Percentiles rank a stretch among this genome's conserved stretches.
phyloP scores from a whole-genome alignment of 2,797 vertebrate genomes.

The Chaenodraco wilsoni region DNA sequence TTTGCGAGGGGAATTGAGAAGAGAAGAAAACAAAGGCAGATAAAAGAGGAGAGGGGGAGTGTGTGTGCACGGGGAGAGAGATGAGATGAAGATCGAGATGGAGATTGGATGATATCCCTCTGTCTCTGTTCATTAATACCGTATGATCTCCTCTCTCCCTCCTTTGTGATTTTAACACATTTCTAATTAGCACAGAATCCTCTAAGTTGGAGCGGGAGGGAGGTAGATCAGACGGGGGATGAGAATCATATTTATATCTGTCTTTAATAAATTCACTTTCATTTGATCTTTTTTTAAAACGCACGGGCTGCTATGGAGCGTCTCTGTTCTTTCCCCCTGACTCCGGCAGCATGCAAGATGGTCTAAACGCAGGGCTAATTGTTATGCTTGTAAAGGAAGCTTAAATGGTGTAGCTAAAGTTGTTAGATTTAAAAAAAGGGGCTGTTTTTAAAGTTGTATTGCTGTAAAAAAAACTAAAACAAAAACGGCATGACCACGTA shows the following conservation, averaged over 20 bases:
- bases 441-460: conserved; percentile 41
- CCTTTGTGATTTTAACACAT: conserved; percentile 84
- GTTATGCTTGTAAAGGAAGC: conserved; percentile 65
- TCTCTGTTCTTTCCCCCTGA: conserved; percentile 42
- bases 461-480: background rate
- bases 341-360: conserved; percentile 62
- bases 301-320: conserved; percentile 38
- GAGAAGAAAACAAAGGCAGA: conserved; percentile 64
- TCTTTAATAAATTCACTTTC: conserved; percentile 80
- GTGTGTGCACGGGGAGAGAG: conserved; percentile 53
- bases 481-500: background rate
- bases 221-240: background rate
- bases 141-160: conserved; percentile 76
- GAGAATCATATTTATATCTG: conserved; percentile 80
- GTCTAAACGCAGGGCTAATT: conserved; percentile 69
- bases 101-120: conserved; percentile 81
- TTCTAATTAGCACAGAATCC: conserved; percentile 83
- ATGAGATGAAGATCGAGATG: conserved; percentile 69
- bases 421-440: conserved; percentile 62
- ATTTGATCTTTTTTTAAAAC: conserved; percentile 82
- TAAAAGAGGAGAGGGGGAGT: conserved; percentile 46
- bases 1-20: conserved; percentile 52
- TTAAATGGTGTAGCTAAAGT: conserved; percentile 33
- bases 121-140: conserved; percentile 85
- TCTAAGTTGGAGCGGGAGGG: conserved; percentile 59